A percentile compares a stretch with the other conserved stretches of the same genome.
Conservation (phyloP, 2,797 vertebrate species). For the Channallabes apus region DNA sequence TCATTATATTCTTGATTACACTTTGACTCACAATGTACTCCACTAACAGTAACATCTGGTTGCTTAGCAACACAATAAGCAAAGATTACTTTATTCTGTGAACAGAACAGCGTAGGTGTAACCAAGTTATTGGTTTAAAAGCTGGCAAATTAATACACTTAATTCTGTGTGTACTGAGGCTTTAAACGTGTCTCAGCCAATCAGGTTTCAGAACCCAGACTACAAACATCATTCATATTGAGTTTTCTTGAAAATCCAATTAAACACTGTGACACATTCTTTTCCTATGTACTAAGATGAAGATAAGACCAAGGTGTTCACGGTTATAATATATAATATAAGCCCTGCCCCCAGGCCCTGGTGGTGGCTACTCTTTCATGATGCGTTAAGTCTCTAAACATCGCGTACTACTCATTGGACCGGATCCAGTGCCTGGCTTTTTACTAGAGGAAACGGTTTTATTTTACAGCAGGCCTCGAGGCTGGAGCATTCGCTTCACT, state of each 20-base stretch:
- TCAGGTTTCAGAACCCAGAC: neutral
- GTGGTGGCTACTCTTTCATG: neutral
- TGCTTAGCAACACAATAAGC: neutral
- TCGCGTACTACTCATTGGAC: neutral
- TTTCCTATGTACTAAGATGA: no score
- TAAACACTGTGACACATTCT: neutral
- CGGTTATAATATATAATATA: neutral
- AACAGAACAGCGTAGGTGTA: neutral
- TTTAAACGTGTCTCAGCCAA: neutral
- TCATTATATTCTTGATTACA: neutral
- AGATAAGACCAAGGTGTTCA: neutral
- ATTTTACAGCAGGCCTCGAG: neutral
- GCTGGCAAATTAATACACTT: neutral
- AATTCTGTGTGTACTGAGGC: neutral
- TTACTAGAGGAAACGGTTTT: neutral
- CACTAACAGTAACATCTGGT: neutral
- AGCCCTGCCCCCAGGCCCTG: neutral
- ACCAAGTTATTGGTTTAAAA: neutral
- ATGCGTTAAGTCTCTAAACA: neutral
- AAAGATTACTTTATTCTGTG: neutral
- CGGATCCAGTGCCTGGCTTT: neutral
- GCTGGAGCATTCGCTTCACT: neutral
- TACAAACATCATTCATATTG: neutral
- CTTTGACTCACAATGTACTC: neutral
- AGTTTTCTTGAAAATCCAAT: neutral